These are phyloP conservation scores for Oscheius myriophilus DNA, from an alignment of 2,888 invertebrate species.

Conservation along the genomic window DNA sequence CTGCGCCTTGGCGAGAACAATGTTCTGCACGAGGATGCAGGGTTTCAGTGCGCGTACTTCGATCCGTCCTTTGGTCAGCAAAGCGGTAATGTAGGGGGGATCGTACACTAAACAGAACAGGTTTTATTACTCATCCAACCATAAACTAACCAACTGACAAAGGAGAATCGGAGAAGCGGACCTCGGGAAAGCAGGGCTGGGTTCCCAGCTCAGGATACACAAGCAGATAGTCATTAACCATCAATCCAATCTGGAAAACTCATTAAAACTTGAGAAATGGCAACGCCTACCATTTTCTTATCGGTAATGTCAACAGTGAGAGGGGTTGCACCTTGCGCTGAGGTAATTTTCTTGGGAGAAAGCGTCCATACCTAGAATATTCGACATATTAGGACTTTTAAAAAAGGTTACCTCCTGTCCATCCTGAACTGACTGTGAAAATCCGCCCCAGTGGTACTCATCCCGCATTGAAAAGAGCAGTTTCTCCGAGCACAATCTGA, in stretches of 20 bases:
- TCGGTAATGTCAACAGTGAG: too few species aligned
- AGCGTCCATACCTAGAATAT: neutral
- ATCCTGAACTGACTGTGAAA: neutral
- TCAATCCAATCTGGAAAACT: conserved; percentile 20
- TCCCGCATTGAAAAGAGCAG: neutral
- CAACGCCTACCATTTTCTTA: neutral
- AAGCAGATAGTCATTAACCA: neutral
- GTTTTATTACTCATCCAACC: neutral
- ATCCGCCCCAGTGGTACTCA: neutral
- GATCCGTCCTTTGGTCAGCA: conserved; percentile 81
- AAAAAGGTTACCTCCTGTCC: conserved; percentile 2
- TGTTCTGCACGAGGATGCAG: conserved; percentile 82
- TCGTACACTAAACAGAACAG: conserved; percentile 78
- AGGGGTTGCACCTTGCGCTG: too few species aligned
- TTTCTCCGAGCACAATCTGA: neutral
- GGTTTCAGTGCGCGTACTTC: conserved; percentile 88
- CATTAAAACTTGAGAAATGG: neutral
- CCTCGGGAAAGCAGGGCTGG: neutral
- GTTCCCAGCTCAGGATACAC: neutral
- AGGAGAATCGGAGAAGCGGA: conserved; percentile 16
- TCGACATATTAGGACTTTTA: neutral
- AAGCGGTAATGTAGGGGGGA: conserved; percentile 86
- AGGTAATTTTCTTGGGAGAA: too few species aligned
- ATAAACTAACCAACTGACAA: conserved; percentile 10
- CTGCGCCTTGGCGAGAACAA: conserved; percentile 76